Conservation (phyloP, 2,888 invertebrate genomes). For the Thelaira solivaga region DNA sequence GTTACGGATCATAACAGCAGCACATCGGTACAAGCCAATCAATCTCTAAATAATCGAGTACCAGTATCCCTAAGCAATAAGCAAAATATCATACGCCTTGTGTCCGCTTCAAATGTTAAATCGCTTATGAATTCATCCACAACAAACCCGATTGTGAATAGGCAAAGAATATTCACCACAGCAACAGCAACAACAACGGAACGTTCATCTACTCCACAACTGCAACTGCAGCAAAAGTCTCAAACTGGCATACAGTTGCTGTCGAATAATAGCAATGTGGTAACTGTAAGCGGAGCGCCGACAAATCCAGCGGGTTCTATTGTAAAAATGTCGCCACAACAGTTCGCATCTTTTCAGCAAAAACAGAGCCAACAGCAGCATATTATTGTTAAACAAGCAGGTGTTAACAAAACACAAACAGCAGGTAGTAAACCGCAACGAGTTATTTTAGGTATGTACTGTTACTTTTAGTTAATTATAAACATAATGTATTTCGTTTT, state of each 20-base stretch:
- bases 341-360: slow-evolving; percentile 74
- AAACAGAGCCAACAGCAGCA: slow-evolving; percentile 71
- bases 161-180: slow-evolving; percentile 38
- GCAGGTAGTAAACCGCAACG: slow-evolving; percentile 66
- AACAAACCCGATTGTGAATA: slow-evolving; percentile 30
- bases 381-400: slow-evolving; percentile 68
- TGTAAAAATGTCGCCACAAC: slow-evolving; percentile 74
- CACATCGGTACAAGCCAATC: neutral
- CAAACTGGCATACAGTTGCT: slow-evolving; percentile 42
- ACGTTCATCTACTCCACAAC: slow-evolving; percentile 48
- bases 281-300: slow-evolving; percentile 25
- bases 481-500: neutral
- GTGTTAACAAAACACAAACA: slow-evolving; percentile 47
- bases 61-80: slow-evolving; percentile 42
- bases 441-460: slow-evolving; percentile 71
- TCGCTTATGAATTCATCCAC: slow-evolving; percentile 21
- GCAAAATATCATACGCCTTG: slow-evolving; percentile 63
- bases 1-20: slow-evolving; percentile 15
- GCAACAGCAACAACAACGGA: slow-evolving; percentile 16
- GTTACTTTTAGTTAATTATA: slow-evolving; percentile 70
- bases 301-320: slow-evolving; percentile 65
- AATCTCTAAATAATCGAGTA: slow-evolving; percentile 12
- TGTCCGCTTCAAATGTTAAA: slow-evolving; percentile 58
- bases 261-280: slow-evolving; percentile 38
- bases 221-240: slow-evolving; percentile 40